Evolutionary conservation across 2,113 vertebrate genomes (phyloP).

Genomic region (Takifugu bimaculatus): DNA sequence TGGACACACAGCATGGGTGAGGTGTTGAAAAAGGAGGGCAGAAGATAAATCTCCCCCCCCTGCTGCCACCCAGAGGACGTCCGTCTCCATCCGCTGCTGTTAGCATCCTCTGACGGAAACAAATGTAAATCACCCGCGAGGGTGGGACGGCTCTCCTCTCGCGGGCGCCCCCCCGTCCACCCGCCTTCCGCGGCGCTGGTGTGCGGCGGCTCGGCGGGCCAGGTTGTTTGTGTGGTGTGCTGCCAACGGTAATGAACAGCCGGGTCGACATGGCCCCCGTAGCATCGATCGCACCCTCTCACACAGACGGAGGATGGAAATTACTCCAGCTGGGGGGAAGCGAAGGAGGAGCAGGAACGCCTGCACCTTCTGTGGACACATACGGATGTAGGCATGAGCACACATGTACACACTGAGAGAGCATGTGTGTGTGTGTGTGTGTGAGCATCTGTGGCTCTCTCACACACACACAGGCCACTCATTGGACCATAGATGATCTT

Average conservation of each 20-base stretch:
- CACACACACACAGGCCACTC: conserved; percentile 23
- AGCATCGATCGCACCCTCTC: conserved; percentile 56
- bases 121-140: neutral
- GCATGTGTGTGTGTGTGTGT: conserved; percentile 2
- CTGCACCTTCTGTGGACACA: conserved; percentile 64
- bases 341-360: conserved; percentile 54
- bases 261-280: conserved; percentile 32
- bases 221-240: conserved; percentile 48
- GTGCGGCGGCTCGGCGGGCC: conserved; percentile 35
- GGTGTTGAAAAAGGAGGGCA: conserved; percentile 35
- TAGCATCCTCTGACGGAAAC: conserved; percentile 33
- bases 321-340: conserved; percentile 57
- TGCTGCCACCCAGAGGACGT: too few relatives aligned
- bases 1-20: conserved; percentile 50
- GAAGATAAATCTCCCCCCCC: conserved; percentile 31
- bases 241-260: conserved; percentile 64
- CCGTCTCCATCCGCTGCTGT: conserved; percentile 51
- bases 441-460: conserved; percentile 18
- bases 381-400: conserved; percentile 55
- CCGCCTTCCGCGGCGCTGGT: neutral
- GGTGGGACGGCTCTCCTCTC: neutral
- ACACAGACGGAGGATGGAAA: conserved; percentile 63
- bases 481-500: conserved; percentile 54
- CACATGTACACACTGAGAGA: conserved; percentile 54
- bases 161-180: too few relatives aligned